Percentiles rank a stretch among this genome's conserved stretches.
Conservation (phyloP, 2,888 invertebrate species). For the Erynnis tages region DNA sequence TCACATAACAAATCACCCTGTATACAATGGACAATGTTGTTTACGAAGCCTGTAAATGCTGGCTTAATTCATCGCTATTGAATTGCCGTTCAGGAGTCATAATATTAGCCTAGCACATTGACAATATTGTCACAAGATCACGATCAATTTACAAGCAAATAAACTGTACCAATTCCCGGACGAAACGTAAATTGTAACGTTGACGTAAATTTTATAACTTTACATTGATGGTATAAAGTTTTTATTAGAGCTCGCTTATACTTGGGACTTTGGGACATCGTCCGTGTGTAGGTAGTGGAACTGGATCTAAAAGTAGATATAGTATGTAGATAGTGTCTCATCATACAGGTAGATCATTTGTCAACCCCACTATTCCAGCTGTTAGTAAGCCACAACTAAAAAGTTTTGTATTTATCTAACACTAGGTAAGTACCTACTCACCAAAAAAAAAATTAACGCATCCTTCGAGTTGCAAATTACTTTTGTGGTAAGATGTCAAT, state of each 20-base stretch:
- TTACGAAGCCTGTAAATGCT: constrained; percentile 16
- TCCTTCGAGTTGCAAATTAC: constrained; percentile 17
- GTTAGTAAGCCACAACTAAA: too few species aligned
- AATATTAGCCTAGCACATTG: constrained; percentile 16
- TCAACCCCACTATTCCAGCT: too few species aligned
- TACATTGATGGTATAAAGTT: background rate
- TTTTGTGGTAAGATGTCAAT: constrained; percentile 30
- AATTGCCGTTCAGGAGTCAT: constrained; percentile 11
- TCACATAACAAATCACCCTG: too few species aligned
- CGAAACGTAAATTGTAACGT: background rate
- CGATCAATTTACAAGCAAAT: constrained; percentile 12
- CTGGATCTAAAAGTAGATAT: too few species aligned
- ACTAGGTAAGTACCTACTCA: too few species aligned
- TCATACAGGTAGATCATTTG: too few species aligned
- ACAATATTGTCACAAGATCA: constrained; percentile 1
- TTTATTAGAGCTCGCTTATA: too few species aligned
- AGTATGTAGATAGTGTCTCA: too few species aligned
- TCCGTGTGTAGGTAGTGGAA: too few species aligned
- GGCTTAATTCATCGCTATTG: constrained; percentile 8
- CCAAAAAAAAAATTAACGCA: background rate
- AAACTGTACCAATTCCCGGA: constrained; percentile 4
- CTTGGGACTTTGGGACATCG: too few species aligned
- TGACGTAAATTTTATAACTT: too few species aligned
- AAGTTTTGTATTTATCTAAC: too few species aligned
- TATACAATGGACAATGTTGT: constrained; percentile 12